Percentiles rank a stretch among this genome's conserved stretches.
Evolutionary conservation across 2,888 invertebrate species (phyloP).

Genomic region (Xiphydria camelus): DNA sequence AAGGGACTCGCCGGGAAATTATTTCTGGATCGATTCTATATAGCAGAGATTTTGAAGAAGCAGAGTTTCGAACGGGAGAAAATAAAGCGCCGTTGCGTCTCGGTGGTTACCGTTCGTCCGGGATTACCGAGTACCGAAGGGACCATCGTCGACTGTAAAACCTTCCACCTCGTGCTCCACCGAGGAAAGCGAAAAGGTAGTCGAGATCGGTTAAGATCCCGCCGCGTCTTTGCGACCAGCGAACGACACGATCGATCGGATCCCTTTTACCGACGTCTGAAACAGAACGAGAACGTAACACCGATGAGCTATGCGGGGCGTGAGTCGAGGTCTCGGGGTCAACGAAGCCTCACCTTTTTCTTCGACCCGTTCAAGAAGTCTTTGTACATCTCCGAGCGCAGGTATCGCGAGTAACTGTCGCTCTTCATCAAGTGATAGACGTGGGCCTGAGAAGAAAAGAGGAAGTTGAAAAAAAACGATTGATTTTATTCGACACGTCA

Average conservation of each 20-base stretch:
- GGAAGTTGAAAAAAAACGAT: conserved; percentile 53
- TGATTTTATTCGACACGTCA: conserved; percentile 23
- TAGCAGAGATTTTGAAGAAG: no score
- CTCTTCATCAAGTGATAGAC: conserved; percentile 99
- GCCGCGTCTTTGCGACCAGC: conserved; percentile 71
- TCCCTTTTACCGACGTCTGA: conserved; percentile 85
- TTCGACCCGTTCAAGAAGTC: conserved; percentile 93
- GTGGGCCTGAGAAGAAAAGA: conserved; percentile 75
- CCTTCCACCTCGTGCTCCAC: no score
- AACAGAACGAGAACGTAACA: conserved; percentile 50
- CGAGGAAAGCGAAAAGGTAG: no score
- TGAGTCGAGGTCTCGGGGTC: conserved; percentile 20
- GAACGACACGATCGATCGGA: conserved; percentile 83
- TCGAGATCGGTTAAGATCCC: conserved; percentile 45
- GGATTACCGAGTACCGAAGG: no score
- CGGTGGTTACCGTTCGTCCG: no score
- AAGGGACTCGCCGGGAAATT: no score
- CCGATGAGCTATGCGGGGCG: conserved; percentile 12
- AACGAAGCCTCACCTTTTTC: conserved; percentile 76
- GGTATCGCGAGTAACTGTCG: conserved; percentile 96
- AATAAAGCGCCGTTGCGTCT: no score
- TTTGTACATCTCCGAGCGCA: conserved; percentile 98
- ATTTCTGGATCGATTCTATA: no score
- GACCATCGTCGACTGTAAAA: no score
- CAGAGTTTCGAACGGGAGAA: no score